phyloP scores from a whole-genome alignment of 2,797 vertebrate species.

The Pangasius macronema region DNA sequence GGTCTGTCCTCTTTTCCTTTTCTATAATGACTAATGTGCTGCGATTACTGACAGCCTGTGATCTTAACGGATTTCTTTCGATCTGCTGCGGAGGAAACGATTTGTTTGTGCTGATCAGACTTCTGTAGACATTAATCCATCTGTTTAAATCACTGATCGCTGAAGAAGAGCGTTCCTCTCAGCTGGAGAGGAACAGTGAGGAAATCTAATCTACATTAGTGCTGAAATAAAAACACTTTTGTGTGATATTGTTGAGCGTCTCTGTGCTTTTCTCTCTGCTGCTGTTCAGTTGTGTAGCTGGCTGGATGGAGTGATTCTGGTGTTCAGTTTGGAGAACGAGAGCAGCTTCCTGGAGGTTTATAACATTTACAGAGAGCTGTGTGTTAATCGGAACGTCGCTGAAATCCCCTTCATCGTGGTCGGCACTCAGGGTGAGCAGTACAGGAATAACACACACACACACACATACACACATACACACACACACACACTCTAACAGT shows the following conservation, averaged over 20 bases:
- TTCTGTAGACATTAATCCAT: neutral
- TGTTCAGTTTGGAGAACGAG: constrained; percentile 95
- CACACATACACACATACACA: neutral
- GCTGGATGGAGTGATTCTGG: constrained; percentile 91
- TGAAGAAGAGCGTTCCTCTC: neutral
- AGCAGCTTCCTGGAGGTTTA: constrained; percentile 89
- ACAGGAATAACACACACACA: neutral
- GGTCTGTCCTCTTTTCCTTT: constrained; percentile 66
- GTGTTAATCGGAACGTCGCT: constrained; percentile 74
- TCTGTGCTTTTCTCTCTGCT: neutral
- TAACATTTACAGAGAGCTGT: constrained; percentile 82
- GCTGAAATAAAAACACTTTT: neutral
- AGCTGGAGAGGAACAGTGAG: neutral
- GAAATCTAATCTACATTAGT: neutral
- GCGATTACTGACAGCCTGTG: neutral
- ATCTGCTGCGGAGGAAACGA: neutral
- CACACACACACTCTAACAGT: neutral
- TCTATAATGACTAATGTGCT: neutral
- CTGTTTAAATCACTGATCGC: neutral
- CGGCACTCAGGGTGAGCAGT: constrained; percentile 88
- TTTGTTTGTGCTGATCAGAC: neutral
- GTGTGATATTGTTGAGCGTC: neutral
- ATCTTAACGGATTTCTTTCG: neutral
- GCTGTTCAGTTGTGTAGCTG: constrained; percentile 83
- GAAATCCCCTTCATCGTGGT: constrained; percentile 87